Evolutionary conservation across 2,113 vertebrate genomes (phyloP).

Genomic region (Gavia stellata): DNA sequence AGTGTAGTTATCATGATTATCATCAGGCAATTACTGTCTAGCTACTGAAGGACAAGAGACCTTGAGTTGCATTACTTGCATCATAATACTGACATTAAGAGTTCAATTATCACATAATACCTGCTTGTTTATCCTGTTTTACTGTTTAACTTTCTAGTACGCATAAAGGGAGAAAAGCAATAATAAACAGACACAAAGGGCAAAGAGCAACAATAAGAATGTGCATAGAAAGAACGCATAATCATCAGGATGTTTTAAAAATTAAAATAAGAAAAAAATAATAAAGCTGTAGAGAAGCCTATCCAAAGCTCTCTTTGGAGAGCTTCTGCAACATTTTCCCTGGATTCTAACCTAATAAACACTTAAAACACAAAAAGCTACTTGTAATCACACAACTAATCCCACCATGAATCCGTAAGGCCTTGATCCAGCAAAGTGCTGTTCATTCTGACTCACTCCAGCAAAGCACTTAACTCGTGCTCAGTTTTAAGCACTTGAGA

Average conservation of each 20-base stretch:
- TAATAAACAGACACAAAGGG: background rate
- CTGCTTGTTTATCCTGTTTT: constrained; percentile 28
- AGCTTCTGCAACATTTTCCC: background rate
- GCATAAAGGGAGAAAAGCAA: background rate
- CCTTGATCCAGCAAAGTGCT: background rate
- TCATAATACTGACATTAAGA: constrained; percentile 27
- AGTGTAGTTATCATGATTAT: constrained; percentile 58
- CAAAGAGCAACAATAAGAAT: background rate
- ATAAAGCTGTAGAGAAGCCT: background rate
- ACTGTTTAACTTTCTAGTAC: background rate
- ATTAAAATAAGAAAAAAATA: background rate
- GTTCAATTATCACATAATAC: constrained; percentile 48
- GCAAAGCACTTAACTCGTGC: background rate
- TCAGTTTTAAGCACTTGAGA: background rate
- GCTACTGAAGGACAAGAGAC: constrained; percentile 48
- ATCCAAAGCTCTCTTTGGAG: background rate
- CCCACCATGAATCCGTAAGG: background rate
- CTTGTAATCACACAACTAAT: constrained; percentile 39
- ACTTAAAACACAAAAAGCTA: constrained; percentile 24
- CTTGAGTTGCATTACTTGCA: constrained; percentile 31
- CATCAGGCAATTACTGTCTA: constrained; percentile 45
- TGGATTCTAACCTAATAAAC: background rate
- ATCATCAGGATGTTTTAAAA: background rate
- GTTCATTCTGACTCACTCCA: background rate
- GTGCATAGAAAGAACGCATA: background rate